Percentiles rank a stretch among this genome's conserved stretches.
These are phyloP conservation scores for Dynastes tityus DNA, from an alignment of 2,888 invertebrate genomes.

Conservation along the genomic window DNA sequence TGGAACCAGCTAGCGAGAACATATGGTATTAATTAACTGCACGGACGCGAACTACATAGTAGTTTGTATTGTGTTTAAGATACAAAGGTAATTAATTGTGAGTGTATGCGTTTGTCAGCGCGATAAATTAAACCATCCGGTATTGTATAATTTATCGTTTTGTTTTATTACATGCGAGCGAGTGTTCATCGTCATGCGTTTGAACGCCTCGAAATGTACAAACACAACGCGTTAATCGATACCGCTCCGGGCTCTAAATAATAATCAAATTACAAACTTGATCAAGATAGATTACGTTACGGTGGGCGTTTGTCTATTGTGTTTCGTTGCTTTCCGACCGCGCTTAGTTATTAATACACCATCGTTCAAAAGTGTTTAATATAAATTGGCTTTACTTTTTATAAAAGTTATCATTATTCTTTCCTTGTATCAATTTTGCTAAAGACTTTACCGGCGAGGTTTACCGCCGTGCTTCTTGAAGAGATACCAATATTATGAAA, in stretches of 20 bases:
- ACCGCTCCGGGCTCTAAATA: constrained; percentile 10
- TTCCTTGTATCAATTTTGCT: too few species aligned
- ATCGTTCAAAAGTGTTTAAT: too few species aligned
- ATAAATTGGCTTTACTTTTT: too few species aligned
- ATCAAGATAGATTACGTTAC: constrained; percentile 34
- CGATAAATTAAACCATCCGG: constrained; percentile 41
- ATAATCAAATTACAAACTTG: constrained; percentile 26
- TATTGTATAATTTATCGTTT: constrained; percentile 39
- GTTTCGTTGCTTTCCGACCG: neutral
- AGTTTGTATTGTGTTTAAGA: constrained; percentile 37
- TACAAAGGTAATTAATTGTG: constrained; percentile 40
- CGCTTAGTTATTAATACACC: neutral
- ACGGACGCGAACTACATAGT: neutral
- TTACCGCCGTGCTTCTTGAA: too few species aligned
- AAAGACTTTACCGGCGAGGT: too few species aligned
- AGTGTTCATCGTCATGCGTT: constrained; percentile 11
- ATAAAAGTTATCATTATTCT: too few species aligned
- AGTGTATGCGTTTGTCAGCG: constrained; percentile 26
- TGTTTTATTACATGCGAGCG: constrained; percentile 22
- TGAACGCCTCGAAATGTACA: neutral
- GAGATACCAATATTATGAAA: neutral
- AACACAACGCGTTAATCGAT: constrained; percentile 25
- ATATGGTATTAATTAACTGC: constrained; percentile 42
- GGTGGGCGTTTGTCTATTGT: constrained; percentile 25
- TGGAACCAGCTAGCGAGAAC: constrained; percentile 12